These are phyloP conservation scores for Amia ocellicauda DNA, from an alignment of 2,113 vertebrate species.

Conservation along the genomic window DNA sequence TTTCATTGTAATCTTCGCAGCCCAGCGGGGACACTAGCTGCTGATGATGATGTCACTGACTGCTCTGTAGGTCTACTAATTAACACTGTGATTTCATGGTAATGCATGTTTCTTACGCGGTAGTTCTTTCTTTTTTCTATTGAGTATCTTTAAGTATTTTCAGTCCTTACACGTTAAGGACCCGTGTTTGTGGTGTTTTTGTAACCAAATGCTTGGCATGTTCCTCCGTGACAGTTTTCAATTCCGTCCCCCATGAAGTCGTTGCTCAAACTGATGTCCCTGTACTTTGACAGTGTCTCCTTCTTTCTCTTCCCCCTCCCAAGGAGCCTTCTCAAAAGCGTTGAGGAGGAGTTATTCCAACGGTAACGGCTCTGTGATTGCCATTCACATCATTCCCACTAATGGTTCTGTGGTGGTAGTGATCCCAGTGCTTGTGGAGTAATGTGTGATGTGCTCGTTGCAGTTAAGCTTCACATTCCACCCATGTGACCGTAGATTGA, in stretches of 20 bases:
- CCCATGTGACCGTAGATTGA: not conserved
- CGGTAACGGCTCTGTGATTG: constrained; percentile 54
- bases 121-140: not conserved
- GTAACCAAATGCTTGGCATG: constrained; percentile 12
- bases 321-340: constrained; percentile 76
- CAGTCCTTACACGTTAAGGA: too few relatives aligned
- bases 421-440: constrained; percentile 8
- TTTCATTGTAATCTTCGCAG: not conserved
- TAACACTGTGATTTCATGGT: not conserved
- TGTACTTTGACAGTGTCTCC: constrained; percentile 45
- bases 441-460: constrained; percentile 15
- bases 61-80: constrained; percentile 15
- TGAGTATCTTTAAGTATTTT: constrained; percentile 25
- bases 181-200: too few relatives aligned
- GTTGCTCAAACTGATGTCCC: constrained; percentile 24
- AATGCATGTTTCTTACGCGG: not conserved
- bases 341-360: constrained; percentile 76
- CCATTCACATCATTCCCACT: constrained; percentile 15
- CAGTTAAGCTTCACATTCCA: constrained; percentile 15
- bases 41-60: too few relatives aligned
- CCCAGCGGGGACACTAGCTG: not conserved
- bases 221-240: constrained; percentile 19
- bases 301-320: constrained; percentile 3
- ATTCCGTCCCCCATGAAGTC: constrained; percentile 13
- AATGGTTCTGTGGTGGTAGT: constrained; percentile 15